Conservation (phyloP, 2,797 vertebrate genomes). For the Brachyalestes nurse region DNA sequence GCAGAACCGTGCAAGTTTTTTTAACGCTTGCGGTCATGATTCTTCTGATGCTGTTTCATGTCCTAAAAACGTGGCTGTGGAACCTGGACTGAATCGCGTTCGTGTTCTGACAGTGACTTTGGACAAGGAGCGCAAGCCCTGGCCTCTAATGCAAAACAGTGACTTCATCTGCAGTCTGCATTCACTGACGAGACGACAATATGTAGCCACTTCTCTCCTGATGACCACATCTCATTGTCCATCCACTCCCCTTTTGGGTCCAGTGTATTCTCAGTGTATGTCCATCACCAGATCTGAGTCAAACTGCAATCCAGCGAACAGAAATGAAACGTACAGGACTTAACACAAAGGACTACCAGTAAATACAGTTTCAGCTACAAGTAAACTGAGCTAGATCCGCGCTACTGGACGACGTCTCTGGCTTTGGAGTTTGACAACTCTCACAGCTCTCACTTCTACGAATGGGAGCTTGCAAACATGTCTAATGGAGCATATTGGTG, state of each 20-base stretch:
- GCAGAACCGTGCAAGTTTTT: conserved; percentile 21
- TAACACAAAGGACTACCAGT: not conserved
- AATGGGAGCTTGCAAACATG: conserved; percentile 17
- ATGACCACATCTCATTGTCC: conserved; percentile 6
- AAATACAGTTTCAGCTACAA: conserved; percentile 3
- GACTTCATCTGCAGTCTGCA: conserved; percentile 27
- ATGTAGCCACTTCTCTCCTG: conserved; percentile 34
- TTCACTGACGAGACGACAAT: conserved; percentile 27
- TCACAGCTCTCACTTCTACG: not conserved
- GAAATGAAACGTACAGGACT: conserved; percentile 11
- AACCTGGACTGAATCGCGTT: conserved; percentile 16
- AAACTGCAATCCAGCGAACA: conserved; percentile 18
- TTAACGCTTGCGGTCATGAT: conserved; percentile 10
- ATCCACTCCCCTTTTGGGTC: conserved; percentile 4
- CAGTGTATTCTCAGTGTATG: conserved; percentile 8
- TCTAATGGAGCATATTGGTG: conserved; percentile 28
- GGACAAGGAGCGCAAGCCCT: conserved; percentile 32
- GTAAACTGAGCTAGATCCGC: not conserved
- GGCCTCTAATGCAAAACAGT: conserved; percentile 41
- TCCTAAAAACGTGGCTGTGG: conserved; percentile 48
- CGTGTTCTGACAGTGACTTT: conserved; percentile 21
- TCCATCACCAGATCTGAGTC: conserved; percentile 15
- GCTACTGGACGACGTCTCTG: conserved; percentile 7
- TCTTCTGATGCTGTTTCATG: conserved; percentile 34
- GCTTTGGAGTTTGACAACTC: conserved; percentile 2